phyloP scores from a whole-genome alignment of 2,113 vertebrate genomes.

The Apeltes quadracus region DNA sequence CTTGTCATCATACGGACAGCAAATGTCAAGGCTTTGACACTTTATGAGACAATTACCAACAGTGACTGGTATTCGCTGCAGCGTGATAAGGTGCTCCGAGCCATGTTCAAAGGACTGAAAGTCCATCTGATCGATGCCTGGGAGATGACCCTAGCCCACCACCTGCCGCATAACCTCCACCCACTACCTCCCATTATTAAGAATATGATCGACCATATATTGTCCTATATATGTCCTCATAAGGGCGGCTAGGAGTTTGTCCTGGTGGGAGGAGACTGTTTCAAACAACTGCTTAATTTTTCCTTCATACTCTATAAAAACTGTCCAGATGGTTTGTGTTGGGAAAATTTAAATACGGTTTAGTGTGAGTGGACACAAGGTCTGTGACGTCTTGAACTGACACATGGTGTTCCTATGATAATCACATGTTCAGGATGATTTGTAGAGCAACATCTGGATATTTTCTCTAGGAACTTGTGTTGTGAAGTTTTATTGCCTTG shows the following conservation, averaged over 20 bases:
- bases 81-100: slow-evolving; percentile 85
- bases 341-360: no score
- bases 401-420: no score
- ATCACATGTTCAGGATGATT: no score
- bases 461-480: no score
- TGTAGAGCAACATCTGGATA: no score
- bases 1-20: background rate
- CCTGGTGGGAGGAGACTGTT: no score
- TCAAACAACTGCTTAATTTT: no score
- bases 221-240: background rate
- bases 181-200: slow-evolving; percentile 87
- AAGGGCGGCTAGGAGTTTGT: background rate
- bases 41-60: slow-evolving; percentile 86
- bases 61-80: slow-evolving; percentile 93
- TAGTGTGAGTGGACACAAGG: no score
- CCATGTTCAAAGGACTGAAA: slow-evolving; percentile 87
- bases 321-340: no score
- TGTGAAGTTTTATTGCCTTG: no score
- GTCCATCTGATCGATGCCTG: slow-evolving; percentile 90
- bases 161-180: slow-evolving; percentile 88
- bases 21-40: slow-evolving; percentile 80
- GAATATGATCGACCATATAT: slow-evolving; percentile 81
- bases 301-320: no score
- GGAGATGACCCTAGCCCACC: slow-evolving; percentile 92
- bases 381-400: no score